Percentiles rank a stretch among this genome's conserved stretches.
phyloP scores from a whole-genome alignment of 2,113 vertebrate genomes.

The Elephantulus edwardii region DNA sequence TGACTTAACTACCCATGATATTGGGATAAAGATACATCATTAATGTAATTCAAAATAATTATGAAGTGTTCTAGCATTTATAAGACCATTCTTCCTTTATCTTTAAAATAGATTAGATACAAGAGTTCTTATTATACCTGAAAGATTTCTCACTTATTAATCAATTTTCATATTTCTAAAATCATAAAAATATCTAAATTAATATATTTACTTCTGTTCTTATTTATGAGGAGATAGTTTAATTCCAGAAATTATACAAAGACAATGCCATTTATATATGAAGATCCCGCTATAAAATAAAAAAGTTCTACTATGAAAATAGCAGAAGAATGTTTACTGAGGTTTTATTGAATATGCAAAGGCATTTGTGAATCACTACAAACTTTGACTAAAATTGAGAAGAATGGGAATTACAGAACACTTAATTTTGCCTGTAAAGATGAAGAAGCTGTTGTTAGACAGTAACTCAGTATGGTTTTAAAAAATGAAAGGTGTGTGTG shows the following conservation, averaged over 20 bases:
- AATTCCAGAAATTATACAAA: background rate
- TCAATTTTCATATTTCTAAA: background rate
- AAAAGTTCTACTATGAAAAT: background rate
- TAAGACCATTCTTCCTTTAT: slow-evolving; percentile 4
- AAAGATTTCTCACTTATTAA: background rate
- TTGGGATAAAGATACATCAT: background rate
- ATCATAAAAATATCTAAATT: background rate
- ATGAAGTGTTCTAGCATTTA: slow-evolving; percentile 25
- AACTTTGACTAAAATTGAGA: no score
- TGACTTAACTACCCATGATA: background rate
- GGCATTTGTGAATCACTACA: no score
- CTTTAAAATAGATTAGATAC: background rate
- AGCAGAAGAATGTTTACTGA: no score
- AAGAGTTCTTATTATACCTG: background rate
- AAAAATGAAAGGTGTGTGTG: no score
- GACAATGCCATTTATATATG: background rate
- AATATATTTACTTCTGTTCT: background rate
- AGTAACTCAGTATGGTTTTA: no score
- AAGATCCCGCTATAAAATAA: background rate
- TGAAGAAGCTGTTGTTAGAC: no score
- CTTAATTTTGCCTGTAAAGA: no score
- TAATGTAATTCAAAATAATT: slow-evolving; percentile 48
- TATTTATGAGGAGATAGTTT: background rate
- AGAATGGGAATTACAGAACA: no score
- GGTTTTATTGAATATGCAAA: no score